These are phyloP conservation scores for Hippocampus barbouri DNA, from an alignment of 2,113 vertebrate genomes.

Conservation along the genomic window DNA sequence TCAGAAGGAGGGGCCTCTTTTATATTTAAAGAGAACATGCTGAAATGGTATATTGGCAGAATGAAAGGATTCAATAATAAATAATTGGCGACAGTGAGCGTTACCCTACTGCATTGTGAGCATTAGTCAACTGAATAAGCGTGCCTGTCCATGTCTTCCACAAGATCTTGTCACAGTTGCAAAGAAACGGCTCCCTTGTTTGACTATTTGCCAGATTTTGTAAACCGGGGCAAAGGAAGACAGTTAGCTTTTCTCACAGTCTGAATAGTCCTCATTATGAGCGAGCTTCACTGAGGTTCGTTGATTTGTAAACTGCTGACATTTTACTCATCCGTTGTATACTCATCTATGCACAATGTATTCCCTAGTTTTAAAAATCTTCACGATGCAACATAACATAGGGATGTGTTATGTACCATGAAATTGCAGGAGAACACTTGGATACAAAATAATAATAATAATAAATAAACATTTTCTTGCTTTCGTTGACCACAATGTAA, in stretches of 20 bases:
- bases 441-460: background rate
- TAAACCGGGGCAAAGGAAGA: background rate
- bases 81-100: background rate
- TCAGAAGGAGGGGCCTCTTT: too few species aligned
- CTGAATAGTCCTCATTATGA: background rate
- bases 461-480: background rate
- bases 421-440: background rate
- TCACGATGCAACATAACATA: background rate
- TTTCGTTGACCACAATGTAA: background rate
- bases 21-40: too few species aligned
- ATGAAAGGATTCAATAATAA: background rate
- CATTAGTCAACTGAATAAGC: background rate
- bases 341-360: background rate
- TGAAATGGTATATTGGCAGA: too few species aligned
- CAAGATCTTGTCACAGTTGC: background rate
- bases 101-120: background rate
- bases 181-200: background rate
- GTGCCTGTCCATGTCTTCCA: background rate
- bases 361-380: background rate
- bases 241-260: background rate
- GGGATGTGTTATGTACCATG: background rate
- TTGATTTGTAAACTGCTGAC: conserved; percentile 2
- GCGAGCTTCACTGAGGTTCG: background rate
- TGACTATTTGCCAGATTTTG: background rate
- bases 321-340: background rate